Conservation (phyloP, 2,113 vertebrate genomes). For the Phrynosoma blainvillii region DNA sequence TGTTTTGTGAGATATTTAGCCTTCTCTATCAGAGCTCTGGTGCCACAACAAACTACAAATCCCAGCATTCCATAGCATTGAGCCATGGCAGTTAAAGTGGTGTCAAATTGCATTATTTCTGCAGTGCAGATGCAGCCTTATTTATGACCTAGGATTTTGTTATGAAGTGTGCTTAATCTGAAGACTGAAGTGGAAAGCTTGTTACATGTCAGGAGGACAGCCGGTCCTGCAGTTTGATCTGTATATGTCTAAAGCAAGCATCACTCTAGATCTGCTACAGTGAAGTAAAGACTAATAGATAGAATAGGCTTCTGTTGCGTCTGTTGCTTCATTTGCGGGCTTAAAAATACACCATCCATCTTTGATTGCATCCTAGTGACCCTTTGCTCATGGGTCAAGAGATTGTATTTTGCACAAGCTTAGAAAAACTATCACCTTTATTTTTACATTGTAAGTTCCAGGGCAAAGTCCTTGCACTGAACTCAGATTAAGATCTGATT, state of each 20-base stretch:
- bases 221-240: background rate
- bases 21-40: too few species aligned
- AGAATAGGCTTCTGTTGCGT: background rate
- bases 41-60: too few species aligned
- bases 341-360: background rate
- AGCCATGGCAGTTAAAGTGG: too few species aligned
- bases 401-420: background rate
- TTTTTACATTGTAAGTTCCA: background rate
- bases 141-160: too few species aligned
- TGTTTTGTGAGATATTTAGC: too few species aligned
- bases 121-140: too few species aligned
- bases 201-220: too few species aligned
- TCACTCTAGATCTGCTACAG: background rate
- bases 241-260: background rate
- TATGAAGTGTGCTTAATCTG: too few species aligned
- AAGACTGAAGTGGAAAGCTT: too few species aligned
- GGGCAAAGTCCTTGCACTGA: background rate
- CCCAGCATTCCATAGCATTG: too few species aligned
- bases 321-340: background rate
- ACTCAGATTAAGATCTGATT: too few species aligned
- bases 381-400: background rate
- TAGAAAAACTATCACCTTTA: background rate
- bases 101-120: too few species aligned
- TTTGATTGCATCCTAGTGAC: background rate
- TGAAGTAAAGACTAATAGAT: background rate